Evolutionary conservation across 2,797 vertebrate genomes (phyloP).

Genomic region (Intellagama lesueurii): DNA sequence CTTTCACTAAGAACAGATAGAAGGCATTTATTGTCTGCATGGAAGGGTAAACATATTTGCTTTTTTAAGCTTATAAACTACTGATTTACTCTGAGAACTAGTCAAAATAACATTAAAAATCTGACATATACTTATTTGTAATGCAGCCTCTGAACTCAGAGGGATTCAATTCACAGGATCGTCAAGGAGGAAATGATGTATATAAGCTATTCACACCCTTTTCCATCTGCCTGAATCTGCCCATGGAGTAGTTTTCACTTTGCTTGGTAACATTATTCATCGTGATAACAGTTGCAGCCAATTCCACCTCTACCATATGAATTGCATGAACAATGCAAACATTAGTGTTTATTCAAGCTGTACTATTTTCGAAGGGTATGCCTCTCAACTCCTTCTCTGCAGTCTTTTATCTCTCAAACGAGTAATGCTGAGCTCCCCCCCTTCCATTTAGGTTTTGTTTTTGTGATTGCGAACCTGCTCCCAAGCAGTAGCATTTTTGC

Average conservation of each 20-base stretch:
- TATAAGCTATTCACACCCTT: constrained; percentile 32
- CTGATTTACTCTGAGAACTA: not conserved
- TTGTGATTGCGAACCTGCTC: not conserved
- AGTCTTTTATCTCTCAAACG: not conserved
- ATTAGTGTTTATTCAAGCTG: constrained; percentile 37
- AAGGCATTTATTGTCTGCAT: not conserved
- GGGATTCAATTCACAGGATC: constrained; percentile 34
- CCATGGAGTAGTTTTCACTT: constrained; percentile 27
- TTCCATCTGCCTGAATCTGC: constrained; percentile 8
- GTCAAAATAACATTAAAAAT: not conserved
- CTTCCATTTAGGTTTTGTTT: not conserved
- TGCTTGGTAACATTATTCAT: constrained; percentile 37
- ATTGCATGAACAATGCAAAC: constrained; percentile 38
- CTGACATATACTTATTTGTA: constrained; percentile 15
- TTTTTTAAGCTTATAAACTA: not conserved
- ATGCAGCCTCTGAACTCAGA: constrained; percentile 4
- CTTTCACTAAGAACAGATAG: not conserved
- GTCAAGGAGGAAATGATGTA: constrained; percentile 33
- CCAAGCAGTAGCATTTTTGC: constrained; percentile 2
- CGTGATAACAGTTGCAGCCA: constrained; percentile 33
- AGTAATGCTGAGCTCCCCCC: not conserved
- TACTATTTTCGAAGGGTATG: constrained; percentile 21
- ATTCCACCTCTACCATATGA: constrained; percentile 36
- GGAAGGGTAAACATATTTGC: not conserved
- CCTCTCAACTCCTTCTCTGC: not conserved